Evolutionary conservation across 2,888 invertebrate species (phyloP).

Genomic region (Sphinx pinastri): DNA sequence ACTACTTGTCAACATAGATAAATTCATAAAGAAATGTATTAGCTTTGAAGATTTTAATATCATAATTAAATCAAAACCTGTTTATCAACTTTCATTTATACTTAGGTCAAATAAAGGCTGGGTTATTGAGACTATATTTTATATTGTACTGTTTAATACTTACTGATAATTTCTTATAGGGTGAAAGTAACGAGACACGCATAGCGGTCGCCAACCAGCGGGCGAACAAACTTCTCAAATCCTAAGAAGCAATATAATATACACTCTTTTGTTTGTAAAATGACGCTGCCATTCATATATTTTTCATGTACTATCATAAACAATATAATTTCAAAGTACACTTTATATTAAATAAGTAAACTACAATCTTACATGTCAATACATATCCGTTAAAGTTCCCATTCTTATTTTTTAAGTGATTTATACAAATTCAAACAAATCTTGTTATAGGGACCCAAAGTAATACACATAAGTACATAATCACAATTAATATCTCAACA

Average conservation of each 20-base stretch:
- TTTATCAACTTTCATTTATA: too few species aligned
- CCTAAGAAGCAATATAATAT: constrained; percentile 56
- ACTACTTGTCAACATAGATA: too few species aligned
- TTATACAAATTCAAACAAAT: constrained; percentile 4
- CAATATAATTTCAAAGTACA: background rate
- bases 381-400: constrained; percentile 13
- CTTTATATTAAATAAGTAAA: background rate
- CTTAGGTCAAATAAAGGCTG: background rate
- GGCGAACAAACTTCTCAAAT: constrained; percentile 94
- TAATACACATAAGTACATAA: background rate
- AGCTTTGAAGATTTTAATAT: too few species aligned
- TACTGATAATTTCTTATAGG: constrained; percentile 74
- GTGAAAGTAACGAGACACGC: constrained; percentile 93
- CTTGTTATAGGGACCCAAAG: background rate
- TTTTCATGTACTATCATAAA: background rate
- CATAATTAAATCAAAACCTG: too few species aligned
- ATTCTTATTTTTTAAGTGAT: background rate
- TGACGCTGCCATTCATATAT: constrained; percentile 33
- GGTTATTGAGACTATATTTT: background rate
- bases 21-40: too few species aligned
- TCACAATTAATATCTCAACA: background rate
- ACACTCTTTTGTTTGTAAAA: constrained; percentile 33
- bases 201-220: constrained; percentile 96
- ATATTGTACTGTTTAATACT: constrained; percentile 28
- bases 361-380: background rate